Base-by-base conservation (phyloP, 1,140 invertebrate species). In the Ooceraea biroi region DNA sequence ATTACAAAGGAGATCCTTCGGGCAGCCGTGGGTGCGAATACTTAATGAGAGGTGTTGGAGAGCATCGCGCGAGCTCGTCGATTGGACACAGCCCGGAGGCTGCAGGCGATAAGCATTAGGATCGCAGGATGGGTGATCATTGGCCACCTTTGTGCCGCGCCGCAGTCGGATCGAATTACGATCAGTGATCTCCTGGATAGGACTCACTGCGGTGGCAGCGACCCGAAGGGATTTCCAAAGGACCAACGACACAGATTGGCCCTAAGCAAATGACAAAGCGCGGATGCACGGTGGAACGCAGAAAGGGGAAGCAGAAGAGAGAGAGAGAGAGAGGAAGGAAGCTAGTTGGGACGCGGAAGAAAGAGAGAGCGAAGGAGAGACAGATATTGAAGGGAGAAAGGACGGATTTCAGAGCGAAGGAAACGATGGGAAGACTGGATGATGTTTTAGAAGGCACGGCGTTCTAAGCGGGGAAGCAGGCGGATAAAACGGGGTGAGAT, bases 251-350 rank as follows among this genome's bases (percentile, higher is more conserved):
- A 90, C 68, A 90, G 90, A 93, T 93, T 91, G 90, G 89, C 90
- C 90, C 90, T 92, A 92, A 93, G 90, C 88, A 93, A 93, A 93
- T 93, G 93, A 93, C 93, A 93, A 94, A 93, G 92, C 90, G 88
- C 84, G 85, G 86, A 89, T 78, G 84, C 58, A 82, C 44, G 41
- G 36, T 58, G 55, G 25, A 52, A 41, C 72, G 58, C 58, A 57
- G 46, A 55, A 48, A 71, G 44, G 57, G 65, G 66, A 60, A 77
- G 14, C 1, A 30, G 27, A 30, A 30, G 17, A 72, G 74, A 69
- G 48, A 74, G 82, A 44, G 5, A 19, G 71, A 74, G 36, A 65
- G 22, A 52, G 36, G 3, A n/a, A n/a, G n/a, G n/a, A n/a, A n/a
- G n/a, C n/a, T n/a, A n/a, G n/a, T n/a, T 58, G 55, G 25, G 58